phyloP scores from a whole-genome alignment of 2,797 vertebrate genomes.

The Selene dorsalis region DNA sequence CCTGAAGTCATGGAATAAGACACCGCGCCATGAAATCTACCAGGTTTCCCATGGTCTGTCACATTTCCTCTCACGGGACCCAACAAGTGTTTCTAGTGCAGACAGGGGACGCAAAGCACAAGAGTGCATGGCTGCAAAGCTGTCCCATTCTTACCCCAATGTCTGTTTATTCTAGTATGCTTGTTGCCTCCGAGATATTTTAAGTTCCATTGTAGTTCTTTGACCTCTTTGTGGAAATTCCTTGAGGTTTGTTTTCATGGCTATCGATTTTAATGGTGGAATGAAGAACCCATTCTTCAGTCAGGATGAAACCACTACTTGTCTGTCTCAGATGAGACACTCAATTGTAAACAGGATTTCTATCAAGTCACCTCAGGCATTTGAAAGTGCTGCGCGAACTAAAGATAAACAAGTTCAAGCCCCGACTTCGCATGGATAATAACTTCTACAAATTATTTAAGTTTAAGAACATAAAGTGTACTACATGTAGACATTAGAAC shows the following conservation, averaged over 20 bases:
- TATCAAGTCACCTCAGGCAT: not conserved
- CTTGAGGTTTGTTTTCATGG: constrained; percentile 45
- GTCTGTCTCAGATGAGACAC: constrained; percentile 1
- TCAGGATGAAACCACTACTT: constrained; percentile 11
- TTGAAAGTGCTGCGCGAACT: not conserved
- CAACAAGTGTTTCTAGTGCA: constrained; percentile 31
- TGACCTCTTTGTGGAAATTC: constrained; percentile 41
- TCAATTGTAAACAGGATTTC: constrained; percentile 20
- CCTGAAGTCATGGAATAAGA: constrained; percentile 19
- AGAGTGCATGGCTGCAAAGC: constrained; percentile 21
- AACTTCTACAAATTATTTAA: not conserved
- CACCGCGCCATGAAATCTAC: not conserved
- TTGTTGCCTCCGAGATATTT: constrained; percentile 65
- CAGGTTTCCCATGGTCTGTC: constrained; percentile 40
- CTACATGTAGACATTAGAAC: not conserved
- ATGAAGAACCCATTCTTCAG: constrained; percentile 28
- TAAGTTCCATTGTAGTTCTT: constrained; percentile 55
- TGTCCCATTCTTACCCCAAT: constrained; percentile 58
- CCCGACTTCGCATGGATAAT: not conserved
- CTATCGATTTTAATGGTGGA: constrained; percentile 17
- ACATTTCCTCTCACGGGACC: constrained; percentile 52
- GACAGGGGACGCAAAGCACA: constrained; percentile 41
- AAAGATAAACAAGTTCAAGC: not conserved
- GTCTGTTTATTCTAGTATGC: constrained; percentile 63
- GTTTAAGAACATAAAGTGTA: not conserved